These are phyloP conservation scores for Eolophus roseicapilla DNA, from an alignment of 2,113 vertebrate genomes.

Conservation along the genomic window DNA sequence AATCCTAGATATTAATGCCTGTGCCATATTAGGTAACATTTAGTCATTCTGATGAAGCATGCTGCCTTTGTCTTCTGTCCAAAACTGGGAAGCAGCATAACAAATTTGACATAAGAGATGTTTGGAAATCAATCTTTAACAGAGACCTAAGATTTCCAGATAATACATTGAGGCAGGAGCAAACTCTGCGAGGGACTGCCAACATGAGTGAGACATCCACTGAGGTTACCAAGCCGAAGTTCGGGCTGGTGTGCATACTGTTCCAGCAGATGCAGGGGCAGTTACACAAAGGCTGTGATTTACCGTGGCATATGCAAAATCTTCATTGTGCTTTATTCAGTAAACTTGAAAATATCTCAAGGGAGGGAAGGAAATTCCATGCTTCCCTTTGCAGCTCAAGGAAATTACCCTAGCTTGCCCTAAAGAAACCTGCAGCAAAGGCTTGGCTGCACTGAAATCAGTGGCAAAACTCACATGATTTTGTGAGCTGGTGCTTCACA, in stretches of 20 bases:
- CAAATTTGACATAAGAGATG: not conserved
- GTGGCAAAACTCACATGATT: not conserved
- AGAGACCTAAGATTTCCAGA: not conserved
- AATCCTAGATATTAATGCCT: not conserved
- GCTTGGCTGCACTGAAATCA: not conserved
- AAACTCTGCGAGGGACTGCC: not conserved
- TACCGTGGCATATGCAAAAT: not conserved
- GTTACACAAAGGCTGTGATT: not conserved
- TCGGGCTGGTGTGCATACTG: not conserved
- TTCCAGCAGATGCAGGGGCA: not conserved
- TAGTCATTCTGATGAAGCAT: not conserved
- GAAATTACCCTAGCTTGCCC: not conserved
- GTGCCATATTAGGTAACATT: not conserved
- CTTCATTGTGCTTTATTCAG: not conserved
- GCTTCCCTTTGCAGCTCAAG: not conserved
- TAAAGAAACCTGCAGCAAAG: not conserved
- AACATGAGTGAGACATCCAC: fast-evolving
- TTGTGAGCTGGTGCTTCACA: not conserved
- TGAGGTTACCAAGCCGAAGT: not conserved
- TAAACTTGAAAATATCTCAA: not conserved
- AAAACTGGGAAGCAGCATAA: not conserved
- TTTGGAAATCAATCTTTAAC: not conserved
- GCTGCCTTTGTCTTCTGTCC: not conserved
- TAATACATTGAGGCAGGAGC: not conserved
- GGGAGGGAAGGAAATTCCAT: not conserved